These are phyloP conservation scores for Microchirus variegatus DNA, from an alignment of 2,797 vertebrate genomes.

Conservation along the genomic window DNA sequence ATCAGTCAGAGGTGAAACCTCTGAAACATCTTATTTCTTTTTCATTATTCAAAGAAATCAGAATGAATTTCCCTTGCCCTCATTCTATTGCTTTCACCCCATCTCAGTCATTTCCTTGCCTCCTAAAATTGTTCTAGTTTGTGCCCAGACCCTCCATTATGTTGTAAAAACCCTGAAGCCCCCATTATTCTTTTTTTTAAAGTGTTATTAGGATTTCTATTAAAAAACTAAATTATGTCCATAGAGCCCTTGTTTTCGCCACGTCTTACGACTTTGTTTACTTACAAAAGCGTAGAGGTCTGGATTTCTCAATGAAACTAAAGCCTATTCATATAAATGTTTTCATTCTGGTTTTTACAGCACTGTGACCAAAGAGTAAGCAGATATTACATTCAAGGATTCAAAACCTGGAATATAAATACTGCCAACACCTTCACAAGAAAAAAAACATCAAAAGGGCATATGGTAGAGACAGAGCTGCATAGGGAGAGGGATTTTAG, in stretches of 20 bases:
- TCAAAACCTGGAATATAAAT: no score
- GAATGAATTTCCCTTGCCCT: constrained; percentile 48
- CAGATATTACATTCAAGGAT: background rate
- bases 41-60: constrained; percentile 59
- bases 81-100: constrained; percentile 49
- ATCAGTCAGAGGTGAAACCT: background rate
- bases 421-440: no score
- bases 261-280: constrained; percentile 29
- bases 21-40: constrained; percentile 17
- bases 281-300: constrained; percentile 2
- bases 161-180: constrained; percentile 67
- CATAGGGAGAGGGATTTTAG: background rate
- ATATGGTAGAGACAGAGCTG: constrained; percentile 4
- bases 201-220: constrained; percentile 71
- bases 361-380: background rate
- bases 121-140: constrained; percentile 48
- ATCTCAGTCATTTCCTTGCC: constrained; percentile 34
- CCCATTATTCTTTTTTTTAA: constrained; percentile 63
- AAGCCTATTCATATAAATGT: background rate
- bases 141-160: constrained; percentile 57
- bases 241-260: constrained; percentile 43
- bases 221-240: constrained; percentile 72
- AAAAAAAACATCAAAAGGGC: no score
- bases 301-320: constrained; percentile 17
- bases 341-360: background rate